These are phyloP conservation scores for Drosophila siamana DNA, from an alignment of 2,888 invertebrate species.

Conservation along the genomic window DNA sequence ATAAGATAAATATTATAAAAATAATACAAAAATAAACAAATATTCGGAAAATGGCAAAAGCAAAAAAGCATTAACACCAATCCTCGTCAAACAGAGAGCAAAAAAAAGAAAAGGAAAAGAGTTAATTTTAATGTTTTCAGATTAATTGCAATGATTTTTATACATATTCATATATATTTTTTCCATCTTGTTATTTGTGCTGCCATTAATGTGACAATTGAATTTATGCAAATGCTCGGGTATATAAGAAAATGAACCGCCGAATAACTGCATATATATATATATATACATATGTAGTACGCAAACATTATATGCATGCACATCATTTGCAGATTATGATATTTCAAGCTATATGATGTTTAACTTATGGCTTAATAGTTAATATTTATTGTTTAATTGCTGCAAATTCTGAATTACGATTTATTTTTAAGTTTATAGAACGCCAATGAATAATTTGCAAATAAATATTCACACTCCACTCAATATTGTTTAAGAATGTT, in stretches of 20 bases:
- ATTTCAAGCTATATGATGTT: not conserved
- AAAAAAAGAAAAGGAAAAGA: not conserved
- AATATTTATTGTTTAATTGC: not conserved
- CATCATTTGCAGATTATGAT: not conserved
- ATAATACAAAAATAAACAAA: not conserved
- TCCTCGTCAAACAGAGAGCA: not conserved
- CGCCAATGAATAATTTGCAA: too few relatives aligned
- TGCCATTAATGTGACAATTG: constrained; percentile 57
- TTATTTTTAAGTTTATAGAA: too few relatives aligned
- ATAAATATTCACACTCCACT: too few relatives aligned
- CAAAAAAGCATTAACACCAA: constrained; percentile 12
- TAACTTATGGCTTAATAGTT: not conserved
- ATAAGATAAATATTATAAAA: constrained; percentile 24
- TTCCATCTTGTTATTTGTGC: constrained; percentile 26
- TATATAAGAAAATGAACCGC: not conserved
- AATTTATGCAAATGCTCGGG: constrained; percentile 38
- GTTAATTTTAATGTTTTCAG: constrained; percentile 43
- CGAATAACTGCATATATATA: not conserved
- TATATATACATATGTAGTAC: not conserved
- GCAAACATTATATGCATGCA: too few relatives aligned
- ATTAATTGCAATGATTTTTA: constrained; percentile 41
- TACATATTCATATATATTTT: constrained; percentile 14
- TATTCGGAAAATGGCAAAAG: constrained; percentile 9
- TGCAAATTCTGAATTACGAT: not conserved
- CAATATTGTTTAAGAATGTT: too few relatives aligned